phyloP scores from a whole-genome alignment of 2,888 invertebrate genomes.

The Polydesmus complanatus region DNA sequence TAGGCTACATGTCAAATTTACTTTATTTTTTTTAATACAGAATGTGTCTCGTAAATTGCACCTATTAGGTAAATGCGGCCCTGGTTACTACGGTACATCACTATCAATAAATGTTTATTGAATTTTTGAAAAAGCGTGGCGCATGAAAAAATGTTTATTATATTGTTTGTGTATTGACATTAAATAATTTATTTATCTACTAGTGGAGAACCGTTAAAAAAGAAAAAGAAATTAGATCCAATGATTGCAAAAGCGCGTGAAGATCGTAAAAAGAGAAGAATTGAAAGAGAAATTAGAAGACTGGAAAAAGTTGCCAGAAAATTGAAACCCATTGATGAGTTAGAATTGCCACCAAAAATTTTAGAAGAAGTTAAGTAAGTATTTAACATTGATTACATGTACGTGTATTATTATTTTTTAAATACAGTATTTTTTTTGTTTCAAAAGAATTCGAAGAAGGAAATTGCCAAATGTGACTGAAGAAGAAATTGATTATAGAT shows the following conservation, averaged over 20 bases:
- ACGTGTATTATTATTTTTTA: background rate
- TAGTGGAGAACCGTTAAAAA: constrained; percentile 78
- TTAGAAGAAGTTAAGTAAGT: constrained; percentile 47
- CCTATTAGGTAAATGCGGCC: too few species aligned
- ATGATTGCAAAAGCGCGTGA: constrained; percentile 63
- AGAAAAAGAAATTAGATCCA: constrained; percentile 74
- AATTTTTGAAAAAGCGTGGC: too few species aligned
- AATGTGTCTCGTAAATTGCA: too few species aligned
- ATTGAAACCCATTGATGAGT: constrained; percentile 78
- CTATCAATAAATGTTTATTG: too few species aligned
- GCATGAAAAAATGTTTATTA: too few species aligned
- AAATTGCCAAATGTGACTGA: constrained; percentile 37
- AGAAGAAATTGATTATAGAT: constrained; percentile 49
- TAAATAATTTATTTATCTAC: too few species aligned
- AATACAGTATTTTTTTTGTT: constrained; percentile 10
- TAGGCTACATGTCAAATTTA: too few species aligned
- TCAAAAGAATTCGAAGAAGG: constrained; percentile 40
- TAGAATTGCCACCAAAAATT: constrained; percentile 55
- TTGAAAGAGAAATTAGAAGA: constrained; percentile 73
- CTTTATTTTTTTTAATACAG: too few species aligned
- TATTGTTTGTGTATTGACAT: too few species aligned
- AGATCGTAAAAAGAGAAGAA: constrained; percentile 60
- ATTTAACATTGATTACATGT: background rate
- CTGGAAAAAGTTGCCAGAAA: constrained; percentile 66
- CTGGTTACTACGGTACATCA: too few species aligned